Evolutionary conservation across 2,113 vertebrate species (phyloP).

Genomic region (Hemichromis elongatus): DNA sequence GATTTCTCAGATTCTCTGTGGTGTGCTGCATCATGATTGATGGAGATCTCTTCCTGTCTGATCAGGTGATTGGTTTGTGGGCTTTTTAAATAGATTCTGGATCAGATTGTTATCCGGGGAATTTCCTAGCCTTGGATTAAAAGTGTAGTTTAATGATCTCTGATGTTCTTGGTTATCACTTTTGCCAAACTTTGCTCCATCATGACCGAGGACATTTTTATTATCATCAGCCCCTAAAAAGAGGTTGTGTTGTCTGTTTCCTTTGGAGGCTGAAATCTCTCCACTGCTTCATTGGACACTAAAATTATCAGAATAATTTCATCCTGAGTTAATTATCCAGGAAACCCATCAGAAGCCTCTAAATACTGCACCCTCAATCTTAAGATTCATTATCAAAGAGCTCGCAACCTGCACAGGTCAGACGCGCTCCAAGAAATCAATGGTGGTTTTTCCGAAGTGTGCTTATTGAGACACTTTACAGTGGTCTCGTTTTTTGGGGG

Average conservation of each 20-base stretch:
- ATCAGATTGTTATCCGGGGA: not conserved
- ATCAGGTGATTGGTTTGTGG: not conserved
- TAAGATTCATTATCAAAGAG: not conserved
- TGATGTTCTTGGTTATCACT: not conserved
- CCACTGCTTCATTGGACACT: not conserved
- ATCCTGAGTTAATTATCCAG: not conserved
- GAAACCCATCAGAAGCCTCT: not conserved
- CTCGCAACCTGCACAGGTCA: not conserved
- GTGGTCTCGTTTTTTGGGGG: not conserved
- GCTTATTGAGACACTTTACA: not conserved
- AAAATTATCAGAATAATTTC: not conserved
- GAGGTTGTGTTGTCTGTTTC: not conserved
- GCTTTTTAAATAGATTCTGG: not conserved
- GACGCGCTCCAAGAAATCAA: not conserved
- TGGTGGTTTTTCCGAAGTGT: not conserved
- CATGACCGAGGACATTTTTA: not conserved
- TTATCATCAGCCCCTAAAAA: not conserved
- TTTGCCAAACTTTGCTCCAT: not conserved
- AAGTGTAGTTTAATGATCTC: not conserved
- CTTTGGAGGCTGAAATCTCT: not conserved
- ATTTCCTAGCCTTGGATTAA: not conserved
- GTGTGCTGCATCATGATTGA: not conserved
- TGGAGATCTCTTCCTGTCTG: not conserved
- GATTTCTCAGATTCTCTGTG: not conserved
- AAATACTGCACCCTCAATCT: not conserved